phyloP scores from a whole-genome alignment of 1,140 invertebrate species.

The Drosophila chauvacae region DNA sequence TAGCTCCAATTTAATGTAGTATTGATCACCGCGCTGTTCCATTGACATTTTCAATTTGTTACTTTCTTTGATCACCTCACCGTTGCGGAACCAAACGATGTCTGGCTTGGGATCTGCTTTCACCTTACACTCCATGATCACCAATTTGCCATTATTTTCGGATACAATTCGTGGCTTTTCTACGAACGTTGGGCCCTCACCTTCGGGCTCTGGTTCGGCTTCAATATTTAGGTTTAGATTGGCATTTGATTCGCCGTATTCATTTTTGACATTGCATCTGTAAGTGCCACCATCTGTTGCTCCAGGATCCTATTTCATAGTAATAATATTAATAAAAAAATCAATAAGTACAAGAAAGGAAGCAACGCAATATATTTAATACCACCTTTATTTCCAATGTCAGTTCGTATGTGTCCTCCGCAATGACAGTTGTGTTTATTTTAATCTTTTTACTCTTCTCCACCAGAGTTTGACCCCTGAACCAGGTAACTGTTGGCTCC shows the following conservation, averaged over 20 bases:
- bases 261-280: conserved; percentile 98
- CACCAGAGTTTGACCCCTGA: conserved; percentile 93
- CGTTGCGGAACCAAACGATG: conserved; percentile 96
- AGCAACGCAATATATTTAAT: background rate
- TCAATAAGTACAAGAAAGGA: background rate
- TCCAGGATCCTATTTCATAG: conserved; percentile 92
- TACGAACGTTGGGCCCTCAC: conserved; percentile 98
- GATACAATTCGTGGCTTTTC: conserved; percentile 95
- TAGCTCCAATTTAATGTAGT: conserved; percentile 95
- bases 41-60: conserved; percentile 91
- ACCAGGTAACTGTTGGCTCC: conserved; percentile 95
- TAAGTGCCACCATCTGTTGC: conserved; percentile 98
- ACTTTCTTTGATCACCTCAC: conserved; percentile 90
- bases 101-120: conserved; percentile 96
- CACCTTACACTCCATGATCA: conserved; percentile 99
- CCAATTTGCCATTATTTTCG: conserved; percentile 96
- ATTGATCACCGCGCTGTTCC: conserved; percentile 91
- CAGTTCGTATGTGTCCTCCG: conserved; percentile 95
- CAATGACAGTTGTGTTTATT: conserved; percentile 90
- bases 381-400: conserved; percentile 93
- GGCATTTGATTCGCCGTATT: conserved; percentile 98
- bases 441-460: conserved; percentile 94
- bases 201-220: conserved; percentile 95
- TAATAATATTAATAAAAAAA: background rate
- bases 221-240: conserved; percentile 99